Evolutionary conservation across 1,140 invertebrate genomes (phyloP).

Genomic region (Dryas iulia): DNA sequence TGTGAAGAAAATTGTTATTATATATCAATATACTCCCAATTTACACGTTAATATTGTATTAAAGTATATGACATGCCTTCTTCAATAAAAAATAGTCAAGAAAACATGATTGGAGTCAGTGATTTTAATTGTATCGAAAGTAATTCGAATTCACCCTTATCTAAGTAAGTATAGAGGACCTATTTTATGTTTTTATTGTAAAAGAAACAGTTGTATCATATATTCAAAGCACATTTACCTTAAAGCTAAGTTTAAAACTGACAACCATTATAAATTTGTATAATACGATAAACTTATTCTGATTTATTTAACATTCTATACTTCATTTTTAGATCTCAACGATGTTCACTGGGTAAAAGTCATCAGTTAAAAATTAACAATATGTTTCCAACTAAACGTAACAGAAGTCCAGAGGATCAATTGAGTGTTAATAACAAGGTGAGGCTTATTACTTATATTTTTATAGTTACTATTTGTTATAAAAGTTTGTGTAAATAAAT

Average conservation of each 20-base stretch:
- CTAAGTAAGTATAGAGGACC: no score
- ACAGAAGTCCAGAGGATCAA: slow-evolving; percentile 37
- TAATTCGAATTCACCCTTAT: no score
- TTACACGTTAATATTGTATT: not conserved
- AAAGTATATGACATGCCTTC: not conserved
- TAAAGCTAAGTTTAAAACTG: no score
- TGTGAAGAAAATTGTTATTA: not conserved
- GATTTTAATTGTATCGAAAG: no score
- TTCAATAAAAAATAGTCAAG: not conserved
- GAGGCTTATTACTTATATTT: slow-evolving; percentile 6
- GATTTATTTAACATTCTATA: not conserved
- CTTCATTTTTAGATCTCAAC: slow-evolving; percentile 10
- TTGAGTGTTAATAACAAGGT: slow-evolving; percentile 19
- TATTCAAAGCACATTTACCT: no score
- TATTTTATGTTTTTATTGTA: no score
- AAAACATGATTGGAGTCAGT: not conserved
- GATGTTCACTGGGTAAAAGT: slow-evolving; percentile 24
- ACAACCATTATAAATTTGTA: no score
- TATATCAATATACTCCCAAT: not conserved
- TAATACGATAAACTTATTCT: no score
- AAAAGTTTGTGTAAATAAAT: not conserved
- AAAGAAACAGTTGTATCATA: no score
- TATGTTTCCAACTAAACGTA: slow-evolving; percentile 57
- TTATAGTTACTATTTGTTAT: not conserved
- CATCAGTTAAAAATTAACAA: slow-evolving; percentile 55